phyloP scores from a whole-genome alignment of 2,888 invertebrate species.

The Ectemnius lituratus region DNA sequence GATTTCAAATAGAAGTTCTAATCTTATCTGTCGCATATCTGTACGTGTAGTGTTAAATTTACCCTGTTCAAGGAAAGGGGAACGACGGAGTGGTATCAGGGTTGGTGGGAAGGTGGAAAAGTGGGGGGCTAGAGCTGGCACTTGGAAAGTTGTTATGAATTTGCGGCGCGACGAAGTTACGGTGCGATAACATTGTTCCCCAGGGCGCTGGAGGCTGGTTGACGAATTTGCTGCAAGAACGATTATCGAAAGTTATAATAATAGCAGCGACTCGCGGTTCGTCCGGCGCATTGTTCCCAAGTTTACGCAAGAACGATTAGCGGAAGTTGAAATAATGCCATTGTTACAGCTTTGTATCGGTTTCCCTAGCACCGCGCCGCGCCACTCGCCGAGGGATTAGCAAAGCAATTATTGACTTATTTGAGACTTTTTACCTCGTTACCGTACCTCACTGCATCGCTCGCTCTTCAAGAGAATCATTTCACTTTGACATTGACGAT shows the following conservation, averaged over 20 bases:
- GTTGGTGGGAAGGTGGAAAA: too few relatives aligned
- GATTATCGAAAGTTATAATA: slow-evolving; percentile 42
- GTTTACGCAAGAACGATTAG: slow-evolving; percentile 23
- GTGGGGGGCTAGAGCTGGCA: neutral
- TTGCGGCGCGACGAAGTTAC: slow-evolving; percentile 29
- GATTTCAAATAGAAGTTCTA: too few relatives aligned
- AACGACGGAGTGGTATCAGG: too few relatives aligned
- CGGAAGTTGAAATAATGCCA: slow-evolving; percentile 12
- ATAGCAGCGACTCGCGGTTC: neutral
- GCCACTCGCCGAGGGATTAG: slow-evolving; percentile 15
- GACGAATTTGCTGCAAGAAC: slow-evolving; percentile 24
- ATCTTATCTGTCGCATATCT: too few relatives aligned
- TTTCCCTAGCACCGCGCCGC: neutral
- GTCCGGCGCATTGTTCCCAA: neutral
- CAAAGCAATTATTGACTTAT: slow-evolving; percentile 10
- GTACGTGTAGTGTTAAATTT: too few relatives aligned
- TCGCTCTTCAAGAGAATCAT: too few relatives aligned
- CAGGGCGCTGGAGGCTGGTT: neutral
- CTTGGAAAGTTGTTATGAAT: slow-evolving; percentile 43
- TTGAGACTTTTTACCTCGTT: too few relatives aligned
- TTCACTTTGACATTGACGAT: too few relatives aligned
- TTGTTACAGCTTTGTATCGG: neutral
- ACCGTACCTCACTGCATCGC: too few relatives aligned
- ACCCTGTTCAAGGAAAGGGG: too few relatives aligned
- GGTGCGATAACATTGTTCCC: slow-evolving; percentile 15